phyloP scores from a whole-genome alignment of 1,140 invertebrate genomes.

The Papilio xuthus region DNA sequence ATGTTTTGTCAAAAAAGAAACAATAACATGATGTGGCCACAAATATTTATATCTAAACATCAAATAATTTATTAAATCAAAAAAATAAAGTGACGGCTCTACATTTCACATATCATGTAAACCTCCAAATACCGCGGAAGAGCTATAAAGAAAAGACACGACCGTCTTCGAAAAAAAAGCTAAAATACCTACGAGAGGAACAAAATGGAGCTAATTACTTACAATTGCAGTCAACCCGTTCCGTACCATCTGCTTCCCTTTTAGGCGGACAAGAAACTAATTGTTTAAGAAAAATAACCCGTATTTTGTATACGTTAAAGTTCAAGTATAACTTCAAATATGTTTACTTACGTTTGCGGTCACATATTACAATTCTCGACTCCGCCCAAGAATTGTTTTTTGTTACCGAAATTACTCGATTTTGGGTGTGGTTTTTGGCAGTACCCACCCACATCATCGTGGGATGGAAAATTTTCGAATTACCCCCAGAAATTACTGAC shows the following conservation, averaged over 20 bases:
- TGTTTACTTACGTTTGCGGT: conserved; percentile 34
- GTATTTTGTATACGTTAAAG: background rate
- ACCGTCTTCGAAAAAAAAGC: conserved; percentile 51
- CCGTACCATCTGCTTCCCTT: conserved; percentile 21
- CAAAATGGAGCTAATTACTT: conserved; percentile 64
- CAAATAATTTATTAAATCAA: background rate
- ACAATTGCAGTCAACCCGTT: conserved; percentile 51
- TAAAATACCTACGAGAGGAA: conserved; percentile 52
- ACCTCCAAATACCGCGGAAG: conserved; percentile 52
- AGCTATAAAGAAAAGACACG: conserved; percentile 46
- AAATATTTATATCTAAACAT: background rate
- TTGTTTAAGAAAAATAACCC: conserved; percentile 36
- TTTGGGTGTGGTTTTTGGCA: conserved; percentile 35
- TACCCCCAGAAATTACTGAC: conserved; percentile 43
- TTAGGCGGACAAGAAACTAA: conserved; percentile 34
- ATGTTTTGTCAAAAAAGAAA: no score
- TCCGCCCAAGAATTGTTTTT: conserved; percentile 48
- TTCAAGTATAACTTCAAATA: conserved; percentile 33
- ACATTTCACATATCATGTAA: conserved; percentile 14
- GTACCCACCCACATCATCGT: conserved; percentile 40
- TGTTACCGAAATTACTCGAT: conserved; percentile 41
- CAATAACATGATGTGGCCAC: no score
- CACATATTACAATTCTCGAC: conserved; percentile 41
- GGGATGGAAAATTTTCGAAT: conserved; percentile 44
- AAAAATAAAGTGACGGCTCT: background rate